Percentiles rank a stretch among this genome's conserved stretches.
Conservation (phyloP, 2,113 vertebrate species). For the Myiagra hebetior region DNA sequence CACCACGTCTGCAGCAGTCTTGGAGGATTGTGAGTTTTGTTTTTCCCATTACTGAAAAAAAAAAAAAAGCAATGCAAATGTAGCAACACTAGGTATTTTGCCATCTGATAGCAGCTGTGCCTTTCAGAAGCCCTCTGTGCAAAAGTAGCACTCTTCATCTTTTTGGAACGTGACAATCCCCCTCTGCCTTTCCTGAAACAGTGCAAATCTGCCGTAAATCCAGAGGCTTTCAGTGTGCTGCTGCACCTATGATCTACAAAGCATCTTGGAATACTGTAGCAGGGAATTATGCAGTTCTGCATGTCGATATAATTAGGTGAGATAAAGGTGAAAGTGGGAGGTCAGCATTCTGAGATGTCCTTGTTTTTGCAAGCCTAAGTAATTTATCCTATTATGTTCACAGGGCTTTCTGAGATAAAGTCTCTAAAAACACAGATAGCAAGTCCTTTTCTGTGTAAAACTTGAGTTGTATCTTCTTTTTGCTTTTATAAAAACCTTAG, state of each 20-base stretch:
- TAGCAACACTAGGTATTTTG: background rate
- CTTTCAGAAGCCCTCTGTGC: background rate
- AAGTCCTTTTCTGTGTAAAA: constrained; percentile 41
- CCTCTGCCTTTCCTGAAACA: background rate
- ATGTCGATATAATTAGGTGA: constrained; percentile 9
- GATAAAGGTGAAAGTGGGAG: constrained; percentile 47
- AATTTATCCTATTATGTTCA: constrained; percentile 62
- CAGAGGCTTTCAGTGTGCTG: background rate
- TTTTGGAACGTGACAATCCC: background rate
- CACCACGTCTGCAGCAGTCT: background rate
- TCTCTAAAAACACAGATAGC: constrained; percentile 53
- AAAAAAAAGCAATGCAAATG: background rate
- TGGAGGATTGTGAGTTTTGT: background rate
- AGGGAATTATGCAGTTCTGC: background rate
- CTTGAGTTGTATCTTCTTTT: background rate
- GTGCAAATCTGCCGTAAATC: background rate
- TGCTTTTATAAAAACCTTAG: constrained; percentile 50
- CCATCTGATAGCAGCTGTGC: background rate
- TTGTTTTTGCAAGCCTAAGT: constrained; percentile 60
- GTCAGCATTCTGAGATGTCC: background rate
- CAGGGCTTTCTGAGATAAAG: constrained; percentile 60
- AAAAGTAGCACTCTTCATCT: background rate
- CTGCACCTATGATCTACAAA: background rate
- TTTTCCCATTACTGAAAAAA: background rate
- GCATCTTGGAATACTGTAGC: background rate